A percentile compares a stretch with the other conserved stretches of the same genome.
These are phyloP conservation scores for Premnoplex brunnescens DNA, from an alignment of 2,797 vertebrate genomes.

Conservation along the genomic window DNA sequence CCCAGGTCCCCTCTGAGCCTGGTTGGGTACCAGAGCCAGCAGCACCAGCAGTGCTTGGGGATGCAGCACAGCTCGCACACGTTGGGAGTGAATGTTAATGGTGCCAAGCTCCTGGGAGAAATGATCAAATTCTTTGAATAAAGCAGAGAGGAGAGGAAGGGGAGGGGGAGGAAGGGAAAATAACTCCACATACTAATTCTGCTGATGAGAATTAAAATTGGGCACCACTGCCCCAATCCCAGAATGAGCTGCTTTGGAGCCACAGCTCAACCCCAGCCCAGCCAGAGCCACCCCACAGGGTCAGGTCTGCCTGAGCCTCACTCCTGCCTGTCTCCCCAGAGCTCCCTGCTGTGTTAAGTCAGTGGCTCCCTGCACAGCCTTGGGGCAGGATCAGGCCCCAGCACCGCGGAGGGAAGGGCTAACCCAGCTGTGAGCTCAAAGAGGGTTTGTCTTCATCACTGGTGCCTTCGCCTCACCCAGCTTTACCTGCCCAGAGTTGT, in stretches of 20 bases:
- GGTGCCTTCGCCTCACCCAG: neutral
- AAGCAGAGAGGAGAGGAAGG: conserved; percentile 3
- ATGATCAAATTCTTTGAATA: conserved; percentile 19
- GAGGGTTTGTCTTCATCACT: neutral
- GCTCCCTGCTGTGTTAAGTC: neutral
- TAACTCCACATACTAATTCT: conserved; percentile 36
- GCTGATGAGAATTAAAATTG: conserved; percentile 29
- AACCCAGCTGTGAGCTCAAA: neutral
- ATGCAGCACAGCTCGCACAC: neutral
- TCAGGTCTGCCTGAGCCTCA: fast-evolving
- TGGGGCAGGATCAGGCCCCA: neutral
- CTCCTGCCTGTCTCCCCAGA: neutral
- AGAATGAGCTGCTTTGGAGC: neutral
- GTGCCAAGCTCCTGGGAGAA: conserved; percentile 53
- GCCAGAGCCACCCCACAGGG: neutral
- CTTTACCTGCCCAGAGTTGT: neutral
- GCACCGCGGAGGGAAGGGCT: neutral
- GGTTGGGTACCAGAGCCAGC: neutral
- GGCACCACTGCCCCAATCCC: neutral
- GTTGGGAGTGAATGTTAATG: conserved; percentile 40
- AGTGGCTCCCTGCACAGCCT: fast-evolving
- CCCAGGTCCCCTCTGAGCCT: neutral
- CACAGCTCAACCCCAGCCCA: neutral
- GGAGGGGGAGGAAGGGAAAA: conserved; percentile 11
- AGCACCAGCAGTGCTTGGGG: neutral